phyloP scores from a whole-genome alignment of 1,140 invertebrate genomes.

The Lepidostoma basale region DNA sequence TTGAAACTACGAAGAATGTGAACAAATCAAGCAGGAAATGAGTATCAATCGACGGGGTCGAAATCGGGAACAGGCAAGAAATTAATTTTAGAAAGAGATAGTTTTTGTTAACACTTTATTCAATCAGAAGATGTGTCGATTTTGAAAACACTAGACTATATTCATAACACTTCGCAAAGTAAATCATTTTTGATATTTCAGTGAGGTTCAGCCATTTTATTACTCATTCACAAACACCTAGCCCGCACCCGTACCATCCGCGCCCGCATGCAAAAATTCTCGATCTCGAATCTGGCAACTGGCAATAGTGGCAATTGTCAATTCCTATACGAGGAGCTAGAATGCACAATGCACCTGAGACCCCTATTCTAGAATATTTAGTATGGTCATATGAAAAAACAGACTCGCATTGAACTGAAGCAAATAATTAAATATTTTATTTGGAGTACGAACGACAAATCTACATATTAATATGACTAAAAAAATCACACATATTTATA shows the following conservation, averaged over 20 bases:
- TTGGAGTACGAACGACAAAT: too few relatives aligned
- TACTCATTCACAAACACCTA: not conserved
- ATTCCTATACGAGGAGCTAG: slow-evolving; percentile 3
- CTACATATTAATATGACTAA: too few relatives aligned
- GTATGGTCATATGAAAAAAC: too few relatives aligned
- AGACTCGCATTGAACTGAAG: too few relatives aligned
- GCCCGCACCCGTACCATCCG: not conserved
- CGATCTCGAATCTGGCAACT: slow-evolving; percentile 1
- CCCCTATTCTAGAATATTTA: too few relatives aligned
- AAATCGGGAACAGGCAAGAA: not conserved
- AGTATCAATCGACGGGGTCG: not conserved
- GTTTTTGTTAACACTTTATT: not conserved
- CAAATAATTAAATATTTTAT: too few relatives aligned
- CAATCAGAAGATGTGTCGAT: not conserved
- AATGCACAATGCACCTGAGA: too few relatives aligned
- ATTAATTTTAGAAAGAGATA: not conserved
- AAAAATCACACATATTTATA: too few relatives aligned
- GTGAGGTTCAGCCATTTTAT: slow-evolving; percentile 14
- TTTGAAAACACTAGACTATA: not conserved
- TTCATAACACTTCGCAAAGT: not conserved
- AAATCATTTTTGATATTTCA: slow-evolving; percentile 4
- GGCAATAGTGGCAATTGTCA: slow-evolving; percentile 3
- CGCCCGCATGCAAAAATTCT: slow-evolving; percentile 1
- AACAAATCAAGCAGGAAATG: not conserved
- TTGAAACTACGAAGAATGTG: too few relatives aligned